These are phyloP conservation scores for Agrotis segetum DNA, from an alignment of 2,888 invertebrate species.

Conservation along the genomic window DNA sequence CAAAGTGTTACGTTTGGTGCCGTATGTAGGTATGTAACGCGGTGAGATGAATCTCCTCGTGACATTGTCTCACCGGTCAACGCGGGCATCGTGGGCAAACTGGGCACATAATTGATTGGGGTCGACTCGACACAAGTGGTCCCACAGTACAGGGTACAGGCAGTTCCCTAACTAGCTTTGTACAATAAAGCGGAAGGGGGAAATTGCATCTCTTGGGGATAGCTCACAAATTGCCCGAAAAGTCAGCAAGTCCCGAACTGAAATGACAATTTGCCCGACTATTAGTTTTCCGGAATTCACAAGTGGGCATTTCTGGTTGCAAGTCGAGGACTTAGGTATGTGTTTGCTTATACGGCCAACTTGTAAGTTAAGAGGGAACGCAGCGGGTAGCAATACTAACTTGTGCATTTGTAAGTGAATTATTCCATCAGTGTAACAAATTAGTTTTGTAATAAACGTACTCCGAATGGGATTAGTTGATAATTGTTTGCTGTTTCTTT, in stretches of 20 bases:
- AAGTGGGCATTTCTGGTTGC: constrained; percentile 45
- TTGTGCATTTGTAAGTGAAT: constrained; percentile 44
- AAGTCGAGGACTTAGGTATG: constrained; percentile 35
- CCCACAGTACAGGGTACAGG: too few relatives aligned
- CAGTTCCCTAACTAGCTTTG: constrained; percentile 78
- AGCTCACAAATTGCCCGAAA: constrained; percentile 85
- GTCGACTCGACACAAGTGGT: constrained; percentile 72
- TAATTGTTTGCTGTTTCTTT: constrained; percentile 33
- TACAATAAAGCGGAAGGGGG: constrained; percentile 85
- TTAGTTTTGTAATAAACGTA: constrained; percentile 44
- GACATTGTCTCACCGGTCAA: constrained; percentile 48
- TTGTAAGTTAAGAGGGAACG: constrained; percentile 31
- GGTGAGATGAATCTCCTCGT: constrained; percentile 19
- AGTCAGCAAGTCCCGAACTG: constrained; percentile 79
- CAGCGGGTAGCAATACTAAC: constrained; percentile 19
- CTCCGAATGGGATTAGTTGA: constrained; percentile 26
- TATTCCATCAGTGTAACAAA: constrained; percentile 28
- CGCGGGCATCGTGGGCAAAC: constrained; percentile 56
- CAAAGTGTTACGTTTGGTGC: not conserved
- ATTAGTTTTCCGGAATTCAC: constrained; percentile 66
- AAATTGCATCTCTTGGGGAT: constrained; percentile 87
- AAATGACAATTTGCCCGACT: constrained; percentile 81
- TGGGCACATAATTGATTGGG: constrained; percentile 75
- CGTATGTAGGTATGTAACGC: not conserved
- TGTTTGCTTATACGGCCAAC: constrained; percentile 41